A percentile compares a stretch with the other conserved stretches of the same genome.
Conservation (phyloP, 1,140 invertebrate genomes). For the Triops cancriformis region DNA sequence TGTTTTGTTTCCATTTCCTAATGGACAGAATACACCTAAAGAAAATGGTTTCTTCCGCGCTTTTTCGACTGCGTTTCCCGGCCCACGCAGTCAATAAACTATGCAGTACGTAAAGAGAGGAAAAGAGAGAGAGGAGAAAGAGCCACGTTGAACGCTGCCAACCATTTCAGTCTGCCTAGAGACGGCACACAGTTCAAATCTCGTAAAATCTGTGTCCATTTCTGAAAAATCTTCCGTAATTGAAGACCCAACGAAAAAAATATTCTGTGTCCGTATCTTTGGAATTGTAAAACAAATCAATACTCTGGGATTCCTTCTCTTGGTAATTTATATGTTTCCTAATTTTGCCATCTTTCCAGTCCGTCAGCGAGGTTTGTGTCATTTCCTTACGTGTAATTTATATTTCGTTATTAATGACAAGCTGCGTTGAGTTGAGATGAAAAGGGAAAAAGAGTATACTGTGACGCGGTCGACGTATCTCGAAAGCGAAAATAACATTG, state of each 20-base stretch:
- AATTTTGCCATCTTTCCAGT: too few relatives aligned
- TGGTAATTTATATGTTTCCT: too few relatives aligned
- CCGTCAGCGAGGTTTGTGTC: too few relatives aligned
- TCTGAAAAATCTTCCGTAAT: background rate
- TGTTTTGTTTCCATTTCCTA: too few relatives aligned
- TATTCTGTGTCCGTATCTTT: background rate
- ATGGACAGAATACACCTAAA: too few relatives aligned
- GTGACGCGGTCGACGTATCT: too few relatives aligned
- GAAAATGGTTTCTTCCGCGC: background rate
- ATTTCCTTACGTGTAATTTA: too few relatives aligned
- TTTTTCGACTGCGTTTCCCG: background rate
- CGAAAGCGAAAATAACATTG: background rate
- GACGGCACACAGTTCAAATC: background rate
- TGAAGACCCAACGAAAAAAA: background rate
- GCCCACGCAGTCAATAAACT: conserved; percentile 9
- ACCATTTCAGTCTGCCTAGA: background rate
- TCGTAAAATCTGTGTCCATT: background rate
- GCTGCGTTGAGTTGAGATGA: too few relatives aligned
- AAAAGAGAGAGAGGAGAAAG: background rate
- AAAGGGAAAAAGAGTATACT: too few relatives aligned
- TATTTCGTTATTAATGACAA: too few relatives aligned
- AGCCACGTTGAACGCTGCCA: background rate
- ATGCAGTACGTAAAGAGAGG: background rate
- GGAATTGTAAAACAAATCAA: too few relatives aligned
- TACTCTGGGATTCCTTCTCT: too few relatives aligned